Base-by-base conservation (phyloP, 2,797 vertebrate species). In the Thalassophryne amazonica region DNA sequence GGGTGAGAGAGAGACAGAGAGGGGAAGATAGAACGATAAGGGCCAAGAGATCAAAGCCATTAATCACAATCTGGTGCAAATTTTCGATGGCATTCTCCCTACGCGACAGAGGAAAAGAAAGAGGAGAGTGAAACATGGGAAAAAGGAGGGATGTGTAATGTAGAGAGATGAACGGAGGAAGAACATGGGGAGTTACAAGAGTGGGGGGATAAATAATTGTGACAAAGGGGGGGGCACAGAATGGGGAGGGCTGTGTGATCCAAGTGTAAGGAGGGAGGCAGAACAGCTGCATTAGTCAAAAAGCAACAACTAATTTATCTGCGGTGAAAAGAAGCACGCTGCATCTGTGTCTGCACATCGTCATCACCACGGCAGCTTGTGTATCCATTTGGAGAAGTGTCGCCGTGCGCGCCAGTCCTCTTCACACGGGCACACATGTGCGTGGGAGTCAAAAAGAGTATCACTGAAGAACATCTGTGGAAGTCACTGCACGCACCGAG, bases 41-140 rank as follows among this genome's bases (percentile, higher is more conserved):
- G 42, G 58, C 46, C 42, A 70, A 69, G 45, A 53, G 68, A 82
- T 84, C 70, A 83, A 69, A 75, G 63, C 46, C 68, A 79, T 85
- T 83, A 75, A 84, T 85, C 80, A 78, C 64, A 78, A 73, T 82
- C 38, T 55, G 68, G 61, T 59, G 68, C 48, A 69, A 24, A 65
- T 72, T 69, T 71, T 62, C 43, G 14, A 45, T 55, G 60, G 50
- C 47, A 20, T 33, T 24, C 34, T 41, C 57, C 45, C 63, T 30
- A 4, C 35, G 50, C 76, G 57, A 64, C 3, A 4, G 7, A 1
- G 25, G 31, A 27, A 1, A 51, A 1, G 41, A 40, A 55, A 33
- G 12, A 9, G 16, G 12, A 30, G 20, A 39, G 33, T 39, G 62
- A 20, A 32, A 35, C 37, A 55, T 15, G 28, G 60, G 27, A 53